Percentiles rank a stretch among this genome's conserved stretches.
phyloP scores from a whole-genome alignment of 2,113 vertebrate genomes.

The Gallinago paraguaiae region DNA sequence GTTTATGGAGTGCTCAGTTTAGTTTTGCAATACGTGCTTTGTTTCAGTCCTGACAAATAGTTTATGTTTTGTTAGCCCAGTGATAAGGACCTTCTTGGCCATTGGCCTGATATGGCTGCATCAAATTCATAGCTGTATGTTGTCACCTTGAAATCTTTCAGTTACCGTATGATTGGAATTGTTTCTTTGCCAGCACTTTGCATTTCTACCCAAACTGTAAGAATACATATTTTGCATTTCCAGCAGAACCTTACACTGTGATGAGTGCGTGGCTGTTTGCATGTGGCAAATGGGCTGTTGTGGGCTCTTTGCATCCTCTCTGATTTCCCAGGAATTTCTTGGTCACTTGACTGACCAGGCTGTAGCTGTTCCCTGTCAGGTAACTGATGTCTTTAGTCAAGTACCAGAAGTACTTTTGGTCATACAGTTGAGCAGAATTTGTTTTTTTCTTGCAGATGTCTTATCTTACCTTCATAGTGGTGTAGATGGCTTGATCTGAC shows the following conservation, averaged over 20 bases:
- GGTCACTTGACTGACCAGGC: not conserved
- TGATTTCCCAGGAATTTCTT: not conserved
- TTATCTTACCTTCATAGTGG: not conserved
- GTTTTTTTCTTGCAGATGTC: not conserved
- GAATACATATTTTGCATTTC: not conserved
- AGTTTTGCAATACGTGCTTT: not conserved
- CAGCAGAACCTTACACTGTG: rapidly evolving
- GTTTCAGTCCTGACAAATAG: not conserved
- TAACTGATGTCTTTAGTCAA: not conserved
- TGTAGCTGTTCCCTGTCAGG: not conserved
- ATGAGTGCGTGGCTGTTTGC: not conserved
- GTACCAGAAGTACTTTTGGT: not conserved
- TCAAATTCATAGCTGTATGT: not conserved
- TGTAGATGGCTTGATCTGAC: not conserved
- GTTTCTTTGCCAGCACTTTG: not conserved
- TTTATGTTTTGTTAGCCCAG: not conserved
- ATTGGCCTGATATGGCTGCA: not conserved
- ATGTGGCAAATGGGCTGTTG: not conserved
- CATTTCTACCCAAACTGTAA: not conserved
- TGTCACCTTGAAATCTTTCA: not conserved
- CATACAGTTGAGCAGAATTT: not conserved
- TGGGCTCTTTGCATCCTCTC: not conserved
- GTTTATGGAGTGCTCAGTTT: not conserved
- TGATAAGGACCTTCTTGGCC: not conserved
- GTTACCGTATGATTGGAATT: not conserved